These are phyloP conservation scores for Sebastes aleutianus DNA, from an alignment of 2,797 vertebrate genomes.

Conservation along the genomic window DNA sequence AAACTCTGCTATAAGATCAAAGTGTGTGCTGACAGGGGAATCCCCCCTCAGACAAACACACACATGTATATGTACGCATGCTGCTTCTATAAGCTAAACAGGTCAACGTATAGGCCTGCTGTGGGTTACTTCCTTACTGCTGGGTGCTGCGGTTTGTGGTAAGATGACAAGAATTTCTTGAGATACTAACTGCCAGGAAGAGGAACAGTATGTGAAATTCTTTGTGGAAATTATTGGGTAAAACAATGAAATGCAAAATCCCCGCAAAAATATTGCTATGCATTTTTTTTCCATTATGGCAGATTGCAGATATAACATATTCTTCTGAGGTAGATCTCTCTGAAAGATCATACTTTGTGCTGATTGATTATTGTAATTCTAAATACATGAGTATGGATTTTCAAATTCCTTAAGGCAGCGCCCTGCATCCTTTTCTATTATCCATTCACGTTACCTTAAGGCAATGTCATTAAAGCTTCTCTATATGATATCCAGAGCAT, in stretches of 20 bases:
- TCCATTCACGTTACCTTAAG: neutral
- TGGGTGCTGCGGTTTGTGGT: slow-evolving; percentile 58
- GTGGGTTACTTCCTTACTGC: slow-evolving; percentile 36
- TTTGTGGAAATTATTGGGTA: neutral
- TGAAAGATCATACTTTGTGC: neutral
- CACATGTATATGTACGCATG: slow-evolving; percentile 3
- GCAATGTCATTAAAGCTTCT: neutral
- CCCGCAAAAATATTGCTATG: neutral
- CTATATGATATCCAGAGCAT: too few species aligned
- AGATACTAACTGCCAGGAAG: slow-evolving; percentile 43
- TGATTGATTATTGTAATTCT: neutral
- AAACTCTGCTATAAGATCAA: slow-evolving; percentile 45
- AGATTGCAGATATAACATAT: neutral
- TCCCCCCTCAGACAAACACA: slow-evolving; percentile 30
- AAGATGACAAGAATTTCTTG: slow-evolving; percentile 30
- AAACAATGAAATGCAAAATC: neutral
- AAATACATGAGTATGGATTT: neutral
- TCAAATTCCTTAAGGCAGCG: neutral
- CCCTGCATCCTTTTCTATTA: neutral
- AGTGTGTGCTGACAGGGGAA: slow-evolving; percentile 43
- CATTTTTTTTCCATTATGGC: neutral
- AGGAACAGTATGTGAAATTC: slow-evolving; percentile 13
- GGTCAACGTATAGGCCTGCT: slow-evolving; percentile 46
- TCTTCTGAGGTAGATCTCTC: neutral
- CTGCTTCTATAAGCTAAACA: slow-evolving; percentile 33